Base-by-base conservation (phyloP, 2,113 vertebrate genomes). In the Paramormyrops kingsleyae region DNA sequence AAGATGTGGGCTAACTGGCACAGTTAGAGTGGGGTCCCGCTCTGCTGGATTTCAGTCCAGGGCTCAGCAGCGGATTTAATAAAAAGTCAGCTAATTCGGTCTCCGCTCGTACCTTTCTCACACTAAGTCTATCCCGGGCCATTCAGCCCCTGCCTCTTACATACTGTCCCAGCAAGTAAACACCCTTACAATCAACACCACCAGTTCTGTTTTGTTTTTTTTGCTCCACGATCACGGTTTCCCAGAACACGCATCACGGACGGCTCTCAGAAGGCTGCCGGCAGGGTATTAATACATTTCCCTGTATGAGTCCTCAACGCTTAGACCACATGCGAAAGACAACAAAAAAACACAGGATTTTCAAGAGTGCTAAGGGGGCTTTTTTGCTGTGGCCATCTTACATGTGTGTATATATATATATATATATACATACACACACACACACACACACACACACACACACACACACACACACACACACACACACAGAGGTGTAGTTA, bases 91-190 rank as follows among this genome's bases (percentile, higher is more conserved):
- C 59, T 9, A n/a, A 62, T 62, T 62, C 59, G n/a, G 8, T 66
- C 24, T 66, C 59, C 3, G 3, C 62, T 70, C 3, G n/a, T 10
- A 31, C n/a, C 62, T 70, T 5, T 13, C 27, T 70, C 62, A 70
- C 62, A 31, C 1, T 31, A 1, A 27, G 13, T 27, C 62, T 13
- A 70, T 70, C 62, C 62, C 0, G 62, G n/a, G 62, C n/a, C 62
- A 70, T 70, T 70, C 62, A 27, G n/a, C n/a, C n/a, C 10, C 62
- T 5, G 21, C 47, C 90, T 89, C 59, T 70, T 42, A 15, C 39
- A 50, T 27, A 46, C 59, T 46, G 88, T 70, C 91, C 70, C 13
- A 59, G 66, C 89, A 74, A 27, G n/a, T 35, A 39, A 77, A 80
- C 5, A 42, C 35, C 74, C 31, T 80, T 80, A 80, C 74, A 80